Base-by-base conservation (phyloP, 2,888 invertebrate genomes). In the Tanypteryx hageni region DNA sequence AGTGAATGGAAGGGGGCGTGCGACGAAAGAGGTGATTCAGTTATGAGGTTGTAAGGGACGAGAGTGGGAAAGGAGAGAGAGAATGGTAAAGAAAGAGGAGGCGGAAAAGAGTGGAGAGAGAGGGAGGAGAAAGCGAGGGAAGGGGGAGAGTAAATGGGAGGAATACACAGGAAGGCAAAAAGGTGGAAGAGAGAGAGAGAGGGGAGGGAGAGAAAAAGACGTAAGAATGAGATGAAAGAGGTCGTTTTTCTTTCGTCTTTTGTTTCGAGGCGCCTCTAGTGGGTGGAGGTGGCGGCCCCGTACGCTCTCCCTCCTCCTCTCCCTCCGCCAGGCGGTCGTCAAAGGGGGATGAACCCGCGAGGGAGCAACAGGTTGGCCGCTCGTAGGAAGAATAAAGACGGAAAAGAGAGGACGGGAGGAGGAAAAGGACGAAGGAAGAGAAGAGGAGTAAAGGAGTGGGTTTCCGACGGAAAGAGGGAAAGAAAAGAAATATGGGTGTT, bases 311-410 rank as follows among this genome's bases (percentile, higher is more conserved):
- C 68, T 68, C 44, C 5, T 5, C 44, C 44, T 44, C 44, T 44
- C 44, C 5, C 44, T 44, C 44, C 44, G 44, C 44, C 44, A 3
- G 44, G 44, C 44, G 44, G 44, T 68, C 76, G 76, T 76, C 76
- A 76, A 76, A 76, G 76, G 76, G 76, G 27, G 27, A 76, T 76
- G 76, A 76, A 76, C 76, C 76, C 76, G 76, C 76, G 76, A 22
- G 68, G 22, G 76, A 11, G 76, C 76, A 76, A 76, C 76, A 76
- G 76, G 76, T 76, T 76, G 76, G 76, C 68, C n/a, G 68, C n/a
- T 22, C 22, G 2, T 22, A 64, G 64, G 14, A 22, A 68, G 22
- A n/a, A 68, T n/a, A 64, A 64, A 22, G n/a, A 68, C n/a, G 2
- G 76, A 27, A 22, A 76, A 76, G 76, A 76, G 27, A 68, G 68